Evolutionary conservation across 2,797 vertebrate species (phyloP), one percentile per base, ranked within the genome.

Genomic region (Calcarius lapponicus): DNA sequence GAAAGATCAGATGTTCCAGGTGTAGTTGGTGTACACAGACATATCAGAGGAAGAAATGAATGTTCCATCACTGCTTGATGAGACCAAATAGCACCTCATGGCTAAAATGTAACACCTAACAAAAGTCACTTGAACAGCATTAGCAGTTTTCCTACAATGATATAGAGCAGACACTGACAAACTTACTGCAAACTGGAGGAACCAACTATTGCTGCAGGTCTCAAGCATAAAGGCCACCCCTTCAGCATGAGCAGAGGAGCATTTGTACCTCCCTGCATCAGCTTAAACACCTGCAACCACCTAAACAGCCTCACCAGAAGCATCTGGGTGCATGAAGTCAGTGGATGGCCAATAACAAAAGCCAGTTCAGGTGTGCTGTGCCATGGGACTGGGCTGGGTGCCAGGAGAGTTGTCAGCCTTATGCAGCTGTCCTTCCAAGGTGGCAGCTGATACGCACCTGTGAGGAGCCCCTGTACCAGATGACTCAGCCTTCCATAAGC

Each of bases 181-280:
- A 24, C 45, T 71, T 61, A 50, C 12, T 7, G 0, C 9, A 15
- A 80, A 11, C 43, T 16, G 2, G 2, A 3, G 8, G 5, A 65
- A 17, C 22, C 7, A 6, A 4, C 9, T n/a, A 5, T 13, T 5
- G 0, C 45, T 13, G 6, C 20, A 50, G 18, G 4, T 22, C 20
- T 65, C 1, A 4, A 57, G 3, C 8, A 12, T 0, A 0, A 75
- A 5, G 72, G 1, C 3, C 0, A 50, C 1, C 7, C 6, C 5
- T 29, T 6, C 9, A 13, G 8, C 4, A 7, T 0, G 0, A 10
- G 2, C 17, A 42, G 7, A 10, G 2, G 0, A 21, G 1, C 0
- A 0, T 16, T 13, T 11, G 0, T 1, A 0, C 3, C 19, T n/a
- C 2, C 42, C 47, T 57, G 18, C 14, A 17, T 7, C 8, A 4